These are phyloP conservation scores for Tapera naevia DNA, from an alignment of 2,797 vertebrate species.

Conservation along the genomic window DNA sequence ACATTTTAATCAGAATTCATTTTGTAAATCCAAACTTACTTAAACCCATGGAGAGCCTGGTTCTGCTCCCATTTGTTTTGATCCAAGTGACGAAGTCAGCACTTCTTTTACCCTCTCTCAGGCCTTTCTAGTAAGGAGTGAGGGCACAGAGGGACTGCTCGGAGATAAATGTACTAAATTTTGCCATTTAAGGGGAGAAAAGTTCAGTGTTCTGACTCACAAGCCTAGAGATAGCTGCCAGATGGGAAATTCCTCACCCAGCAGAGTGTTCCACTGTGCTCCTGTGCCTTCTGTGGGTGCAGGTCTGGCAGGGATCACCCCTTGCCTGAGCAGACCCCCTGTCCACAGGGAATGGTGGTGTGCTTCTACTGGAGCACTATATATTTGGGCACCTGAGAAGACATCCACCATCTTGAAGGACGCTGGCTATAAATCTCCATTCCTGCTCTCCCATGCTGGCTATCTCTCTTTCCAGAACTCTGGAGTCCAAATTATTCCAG, in stretches of 20 bases:
- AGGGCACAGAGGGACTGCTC: not conserved
- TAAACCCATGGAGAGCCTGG: not conserved
- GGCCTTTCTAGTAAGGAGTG: not conserved
- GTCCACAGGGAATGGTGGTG: not conserved
- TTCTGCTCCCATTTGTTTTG: not conserved
- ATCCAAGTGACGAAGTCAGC: not conserved
- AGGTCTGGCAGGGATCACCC: rapidly evolving
- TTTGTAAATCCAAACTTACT: not conserved
- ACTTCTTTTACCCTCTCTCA: not conserved
- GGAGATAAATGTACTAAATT: not conserved
- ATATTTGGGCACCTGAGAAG: not conserved
- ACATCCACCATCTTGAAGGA: not conserved
- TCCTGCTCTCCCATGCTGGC: not conserved
- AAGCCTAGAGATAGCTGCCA: not conserved
- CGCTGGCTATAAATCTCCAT: not conserved
- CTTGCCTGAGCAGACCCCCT: not conserved
- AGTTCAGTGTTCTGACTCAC: not conserved
- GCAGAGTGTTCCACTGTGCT: not conserved
- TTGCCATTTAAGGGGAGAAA: not conserved
- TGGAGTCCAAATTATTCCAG: not conserved
- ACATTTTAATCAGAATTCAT: not conserved
- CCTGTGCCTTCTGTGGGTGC: not conserved
- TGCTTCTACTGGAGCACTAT: not conserved
- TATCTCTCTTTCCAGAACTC: not conserved
- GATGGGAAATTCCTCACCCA: not conserved